A percentile compares a stretch with the other conserved stretches of the same genome.
These are phyloP conservation scores for Harpalus rufipes DNA, from an alignment of 2,888 invertebrate species.

Conservation along the genomic window DNA sequence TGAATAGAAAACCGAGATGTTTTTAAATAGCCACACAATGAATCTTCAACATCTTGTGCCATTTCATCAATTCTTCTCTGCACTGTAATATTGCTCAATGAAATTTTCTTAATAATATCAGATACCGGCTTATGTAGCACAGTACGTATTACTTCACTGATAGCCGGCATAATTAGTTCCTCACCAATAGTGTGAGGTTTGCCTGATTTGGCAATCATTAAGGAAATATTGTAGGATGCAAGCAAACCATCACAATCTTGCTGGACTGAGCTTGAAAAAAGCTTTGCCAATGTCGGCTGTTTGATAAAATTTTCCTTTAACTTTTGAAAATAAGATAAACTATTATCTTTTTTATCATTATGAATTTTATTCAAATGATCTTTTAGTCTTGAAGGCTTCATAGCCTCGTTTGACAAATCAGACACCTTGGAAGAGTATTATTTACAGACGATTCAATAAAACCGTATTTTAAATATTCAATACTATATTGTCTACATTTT, in stretches of 20 bases:
- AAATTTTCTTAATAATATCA: too few relatives aligned
- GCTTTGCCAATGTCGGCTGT: constrained; percentile 21
- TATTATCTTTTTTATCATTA: too few relatives aligned
- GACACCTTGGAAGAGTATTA: too few relatives aligned
- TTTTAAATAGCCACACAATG: constrained; percentile 68
- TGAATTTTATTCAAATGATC: constrained; percentile 37
- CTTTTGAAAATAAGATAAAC: neutral
- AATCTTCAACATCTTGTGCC: constrained; percentile 69
- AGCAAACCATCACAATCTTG: constrained; percentile 65
- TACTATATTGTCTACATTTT: too few relatives aligned
- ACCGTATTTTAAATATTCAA: too few relatives aligned
- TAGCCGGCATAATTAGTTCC: too few relatives aligned
- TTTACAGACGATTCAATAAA: too few relatives aligned
- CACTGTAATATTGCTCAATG: constrained; percentile 68
- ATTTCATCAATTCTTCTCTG: constrained; percentile 69
- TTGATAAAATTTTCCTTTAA: constrained; percentile 33
- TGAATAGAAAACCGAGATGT: constrained; percentile 49
- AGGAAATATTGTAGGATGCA: constrained; percentile 69
- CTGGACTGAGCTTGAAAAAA: constrained; percentile 57
- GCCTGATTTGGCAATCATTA: constrained; percentile 67
- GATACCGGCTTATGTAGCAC: too few relatives aligned
- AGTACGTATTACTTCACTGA: too few relatives aligned
- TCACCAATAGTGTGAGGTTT: constrained; percentile 68
- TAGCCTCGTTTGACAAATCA: constrained; percentile 70
- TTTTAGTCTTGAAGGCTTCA: constrained; percentile 67